phyloP scores from a whole-genome alignment of 2,888 invertebrate species.

The Diploptera punctata region DNA sequence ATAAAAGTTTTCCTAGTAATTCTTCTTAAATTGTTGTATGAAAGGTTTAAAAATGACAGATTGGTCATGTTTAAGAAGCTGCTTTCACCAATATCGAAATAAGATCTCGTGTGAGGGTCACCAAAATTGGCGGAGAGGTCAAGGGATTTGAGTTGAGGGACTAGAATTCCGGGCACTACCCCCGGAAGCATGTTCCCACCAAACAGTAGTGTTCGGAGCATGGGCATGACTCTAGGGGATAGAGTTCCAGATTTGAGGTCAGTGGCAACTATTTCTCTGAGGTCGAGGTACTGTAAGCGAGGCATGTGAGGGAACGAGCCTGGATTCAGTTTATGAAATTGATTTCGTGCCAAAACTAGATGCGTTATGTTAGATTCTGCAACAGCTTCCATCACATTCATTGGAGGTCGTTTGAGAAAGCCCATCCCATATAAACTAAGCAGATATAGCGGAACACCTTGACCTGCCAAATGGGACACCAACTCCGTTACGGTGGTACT shows the following conservation, averaged over 20 bases:
- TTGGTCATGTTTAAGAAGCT: slow-evolving; percentile 59
- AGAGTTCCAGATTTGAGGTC: slow-evolving; percentile 60
- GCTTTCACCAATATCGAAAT: slow-evolving; percentile 60
- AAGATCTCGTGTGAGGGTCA: slow-evolving; percentile 55
- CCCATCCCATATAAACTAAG: slow-evolving; percentile 62
- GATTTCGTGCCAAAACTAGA: slow-evolving; percentile 61
- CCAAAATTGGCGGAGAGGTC: slow-evolving; percentile 63
- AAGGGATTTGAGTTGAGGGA: slow-evolving; percentile 58
- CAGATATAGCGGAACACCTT: slow-evolving; percentile 56
- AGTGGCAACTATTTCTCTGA: slow-evolving; percentile 60
- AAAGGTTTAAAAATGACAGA: slow-evolving; percentile 60
- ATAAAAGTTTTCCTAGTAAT: slow-evolving; percentile 60
- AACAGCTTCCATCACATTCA: slow-evolving; percentile 58
- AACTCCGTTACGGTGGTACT: slow-evolving; percentile 56
- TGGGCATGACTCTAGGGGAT: slow-evolving; percentile 57
- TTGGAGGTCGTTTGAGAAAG: slow-evolving; percentile 60
- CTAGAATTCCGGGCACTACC: slow-evolving; percentile 59
- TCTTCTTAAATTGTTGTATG: slow-evolving; percentile 61
- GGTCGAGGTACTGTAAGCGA: slow-evolving; percentile 61
- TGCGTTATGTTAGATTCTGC: slow-evolving; percentile 59
- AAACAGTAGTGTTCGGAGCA: slow-evolving; percentile 59
- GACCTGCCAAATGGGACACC: slow-evolving; percentile 52
- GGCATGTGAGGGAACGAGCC: slow-evolving; percentile 63
- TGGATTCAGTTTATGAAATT: slow-evolving; percentile 61
- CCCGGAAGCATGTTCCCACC: slow-evolving; percentile 62